A percentile compares a stretch with the other conserved stretches of the same genome.
Conservation (phyloP, 2,113 vertebrate species). For the Machaerirhynchus nigripectus region DNA sequence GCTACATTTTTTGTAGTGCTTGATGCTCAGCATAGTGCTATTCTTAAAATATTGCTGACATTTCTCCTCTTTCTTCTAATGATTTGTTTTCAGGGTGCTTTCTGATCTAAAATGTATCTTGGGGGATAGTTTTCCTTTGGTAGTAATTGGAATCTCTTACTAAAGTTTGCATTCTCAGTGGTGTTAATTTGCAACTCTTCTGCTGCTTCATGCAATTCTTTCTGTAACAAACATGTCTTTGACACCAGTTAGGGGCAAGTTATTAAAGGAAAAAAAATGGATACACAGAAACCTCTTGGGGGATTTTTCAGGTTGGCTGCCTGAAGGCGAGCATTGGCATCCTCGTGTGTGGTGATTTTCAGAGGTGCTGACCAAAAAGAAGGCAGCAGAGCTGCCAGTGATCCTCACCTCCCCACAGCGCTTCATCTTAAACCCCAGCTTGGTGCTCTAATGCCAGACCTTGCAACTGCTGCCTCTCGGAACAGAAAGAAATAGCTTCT, state of each 20-base stretch:
- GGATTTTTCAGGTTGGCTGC: neutral
- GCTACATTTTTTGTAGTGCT: neutral
- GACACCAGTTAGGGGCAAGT: neutral
- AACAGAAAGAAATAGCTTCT: neutral
- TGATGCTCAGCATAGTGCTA: neutral
- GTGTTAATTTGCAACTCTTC: neutral
- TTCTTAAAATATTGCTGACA: neutral
- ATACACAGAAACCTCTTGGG: neutral
- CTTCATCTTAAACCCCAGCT: neutral
- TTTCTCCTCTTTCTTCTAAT: neutral
- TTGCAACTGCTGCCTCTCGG: neutral
- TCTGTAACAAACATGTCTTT: neutral
- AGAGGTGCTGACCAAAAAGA: neutral
- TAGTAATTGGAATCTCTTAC: neutral
- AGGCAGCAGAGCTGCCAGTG: fast-evolving
- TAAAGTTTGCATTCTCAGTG: neutral
- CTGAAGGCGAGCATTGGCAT: neutral
- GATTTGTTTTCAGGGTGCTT: neutral
- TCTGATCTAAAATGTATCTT: neutral
- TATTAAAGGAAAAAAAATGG: neutral
- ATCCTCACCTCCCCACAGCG: neutral
- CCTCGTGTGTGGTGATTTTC: fast-evolving
- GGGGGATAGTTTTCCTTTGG: neutral
- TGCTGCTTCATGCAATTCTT: neutral
- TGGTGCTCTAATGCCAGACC: neutral